Conservation (phyloP, 53 echinoderm and acorn worm genomes). For the Astropecten irregularis region DNA sequence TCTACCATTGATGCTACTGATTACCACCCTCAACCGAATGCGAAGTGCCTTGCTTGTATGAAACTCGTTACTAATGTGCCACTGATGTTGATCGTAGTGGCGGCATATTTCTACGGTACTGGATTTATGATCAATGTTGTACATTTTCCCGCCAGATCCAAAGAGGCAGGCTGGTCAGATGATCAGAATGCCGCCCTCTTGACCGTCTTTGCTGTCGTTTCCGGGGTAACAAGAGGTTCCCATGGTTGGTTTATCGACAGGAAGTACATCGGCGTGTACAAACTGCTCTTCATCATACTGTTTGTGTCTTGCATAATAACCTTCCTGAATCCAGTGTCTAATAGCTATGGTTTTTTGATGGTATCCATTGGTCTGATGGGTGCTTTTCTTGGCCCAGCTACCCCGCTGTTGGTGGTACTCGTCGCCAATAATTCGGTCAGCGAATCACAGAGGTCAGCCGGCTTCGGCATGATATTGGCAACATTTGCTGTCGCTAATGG, state of each 20-base stretch:
- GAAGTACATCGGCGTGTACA: not conserved
- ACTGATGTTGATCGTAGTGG: not conserved
- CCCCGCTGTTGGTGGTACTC: not conserved
- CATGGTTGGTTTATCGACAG: slow-evolving; percentile 24
- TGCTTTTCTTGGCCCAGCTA: not conserved
- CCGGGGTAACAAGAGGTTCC: not conserved
- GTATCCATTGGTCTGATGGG: not conserved
- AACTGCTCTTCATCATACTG: not conserved
- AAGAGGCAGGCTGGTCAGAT: slow-evolving; percentile 7
- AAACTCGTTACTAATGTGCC: slow-evolving; percentile 1
- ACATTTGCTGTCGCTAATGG: not conserved
- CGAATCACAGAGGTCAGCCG: not conserved
- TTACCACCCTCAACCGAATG: too few species aligned
- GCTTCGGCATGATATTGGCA: not conserved
- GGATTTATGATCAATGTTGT: not conserved
- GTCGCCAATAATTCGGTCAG: not conserved
- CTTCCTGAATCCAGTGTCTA: slow-evolving; percentile 1
- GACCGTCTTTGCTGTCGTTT: not conserved
- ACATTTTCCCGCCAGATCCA: slow-evolving; percentile 13
- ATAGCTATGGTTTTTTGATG: slow-evolving; percentile 15
- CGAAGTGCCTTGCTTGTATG: not conserved
- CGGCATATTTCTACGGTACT: not conserved
- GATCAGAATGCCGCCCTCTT: not conserved
- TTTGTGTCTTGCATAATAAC: not conserved
- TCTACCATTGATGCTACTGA: too few species aligned